These are phyloP conservation scores for Criorhina ranunculi DNA, from an alignment of 2,888 invertebrate genomes.

Conservation along the genomic window DNA sequence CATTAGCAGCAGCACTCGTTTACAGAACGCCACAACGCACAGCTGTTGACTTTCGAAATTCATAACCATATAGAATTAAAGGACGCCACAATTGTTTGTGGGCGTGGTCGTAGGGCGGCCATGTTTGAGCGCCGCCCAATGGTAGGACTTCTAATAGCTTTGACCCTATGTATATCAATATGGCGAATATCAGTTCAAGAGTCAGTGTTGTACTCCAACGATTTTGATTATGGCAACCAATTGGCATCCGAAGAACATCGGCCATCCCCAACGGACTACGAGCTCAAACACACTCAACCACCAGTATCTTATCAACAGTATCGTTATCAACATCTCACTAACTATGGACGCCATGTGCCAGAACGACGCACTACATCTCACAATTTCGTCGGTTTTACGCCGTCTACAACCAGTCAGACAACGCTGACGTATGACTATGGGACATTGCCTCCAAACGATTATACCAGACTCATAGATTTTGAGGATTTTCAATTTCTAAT, in stretches of 20 bases:
- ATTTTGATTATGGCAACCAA: constrained; percentile 77
- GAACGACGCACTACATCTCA: constrained; percentile 58
- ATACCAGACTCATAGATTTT: constrained; percentile 86
- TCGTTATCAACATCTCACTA: constrained; percentile 67
- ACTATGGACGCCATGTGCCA: constrained; percentile 36
- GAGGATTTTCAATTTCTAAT: constrained; percentile 87
- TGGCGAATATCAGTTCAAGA: constrained; percentile 84
- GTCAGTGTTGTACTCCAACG: constrained; percentile 79
- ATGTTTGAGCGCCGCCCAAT: constrained; percentile 84
- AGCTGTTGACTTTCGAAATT: constrained; percentile 6
- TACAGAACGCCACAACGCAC: constrained; percentile 33
- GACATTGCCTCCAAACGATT: constrained; percentile 80
- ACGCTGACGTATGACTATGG: constrained; percentile 50
- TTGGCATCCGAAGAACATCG: constrained; percentile 63
- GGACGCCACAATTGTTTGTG: constrained; percentile 59
- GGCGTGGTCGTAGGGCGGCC: constrained; percentile 75
- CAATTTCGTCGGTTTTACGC: constrained; percentile 57
- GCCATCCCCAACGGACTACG: constrained; percentile 55
- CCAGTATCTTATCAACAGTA: constrained; percentile 39
- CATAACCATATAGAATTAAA: constrained; percentile 26
- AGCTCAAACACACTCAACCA: constrained; percentile 50
- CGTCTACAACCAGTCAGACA: constrained; percentile 33
- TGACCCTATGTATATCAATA: constrained; percentile 83
- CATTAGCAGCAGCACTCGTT: constrained; percentile 26
- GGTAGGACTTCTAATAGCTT: constrained; percentile 82